Percentiles rank a stretch among this genome's conserved stretches.
Conservation (phyloP, 2,113 vertebrate genomes). For the Xiphorhynchus elegans region DNA sequence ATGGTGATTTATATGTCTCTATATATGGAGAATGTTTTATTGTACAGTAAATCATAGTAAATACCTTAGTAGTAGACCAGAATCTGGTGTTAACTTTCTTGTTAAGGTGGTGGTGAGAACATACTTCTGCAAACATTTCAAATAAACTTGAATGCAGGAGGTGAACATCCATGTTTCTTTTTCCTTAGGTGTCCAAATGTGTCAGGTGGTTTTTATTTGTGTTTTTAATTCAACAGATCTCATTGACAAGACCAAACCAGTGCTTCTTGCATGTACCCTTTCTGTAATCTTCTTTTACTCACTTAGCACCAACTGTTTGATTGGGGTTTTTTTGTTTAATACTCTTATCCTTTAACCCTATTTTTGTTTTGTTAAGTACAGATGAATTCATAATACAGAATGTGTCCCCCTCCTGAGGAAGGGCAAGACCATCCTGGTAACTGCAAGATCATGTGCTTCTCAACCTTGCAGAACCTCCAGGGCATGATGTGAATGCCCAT, state of each 20-base stretch:
- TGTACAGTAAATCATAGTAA: neutral
- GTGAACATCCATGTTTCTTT: neutral
- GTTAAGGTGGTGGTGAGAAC: neutral
- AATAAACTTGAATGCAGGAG: neutral
- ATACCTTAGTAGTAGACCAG: neutral
- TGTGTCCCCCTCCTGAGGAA: neutral
- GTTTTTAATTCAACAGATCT: neutral
- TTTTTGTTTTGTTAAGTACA: neutral
- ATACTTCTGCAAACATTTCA: neutral
- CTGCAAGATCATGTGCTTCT: neutral
- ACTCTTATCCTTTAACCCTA: accelerated
- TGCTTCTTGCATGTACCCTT: neutral
- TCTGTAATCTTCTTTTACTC: neutral
- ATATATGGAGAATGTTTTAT: neutral
- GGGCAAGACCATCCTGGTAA: neutral
- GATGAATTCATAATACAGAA: neutral
- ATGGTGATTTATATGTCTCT: neutral
- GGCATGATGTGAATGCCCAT: neutral
- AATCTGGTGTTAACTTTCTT: neutral
- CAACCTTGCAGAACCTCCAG: neutral
- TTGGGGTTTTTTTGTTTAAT: neutral
- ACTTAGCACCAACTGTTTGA: neutral
- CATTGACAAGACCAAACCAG: neutral
- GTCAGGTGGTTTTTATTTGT: neutral
- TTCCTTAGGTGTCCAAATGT: neutral